phyloP scores from a whole-genome alignment of 64 coral and sea anemone species.

The Montipora efflorescens region DNA sequence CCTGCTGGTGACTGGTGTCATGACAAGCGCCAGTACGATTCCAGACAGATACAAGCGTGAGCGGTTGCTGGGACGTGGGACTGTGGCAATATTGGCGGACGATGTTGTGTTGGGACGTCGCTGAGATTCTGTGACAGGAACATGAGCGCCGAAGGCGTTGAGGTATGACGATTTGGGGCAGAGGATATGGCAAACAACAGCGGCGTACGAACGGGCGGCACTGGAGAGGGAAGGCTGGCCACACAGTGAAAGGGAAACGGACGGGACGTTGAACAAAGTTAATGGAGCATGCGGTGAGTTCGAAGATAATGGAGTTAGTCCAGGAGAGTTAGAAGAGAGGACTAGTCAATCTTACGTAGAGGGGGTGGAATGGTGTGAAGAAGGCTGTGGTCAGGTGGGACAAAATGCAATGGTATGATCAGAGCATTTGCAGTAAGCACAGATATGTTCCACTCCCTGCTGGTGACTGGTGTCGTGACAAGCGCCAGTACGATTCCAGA shows the following conservation, averaged over 20 bases:
- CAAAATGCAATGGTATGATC: too few relatives aligned
- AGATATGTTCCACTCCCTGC: too few relatives aligned
- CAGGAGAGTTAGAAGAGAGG: background rate
- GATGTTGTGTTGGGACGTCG: background rate
- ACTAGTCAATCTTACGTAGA: background rate
- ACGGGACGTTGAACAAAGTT: background rate
- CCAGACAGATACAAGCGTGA: background rate
- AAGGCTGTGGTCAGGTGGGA: background rate
- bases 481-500: too few relatives aligned
- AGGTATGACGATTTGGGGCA: background rate
- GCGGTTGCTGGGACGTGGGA: background rate
- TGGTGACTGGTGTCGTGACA: too few relatives aligned
- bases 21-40: too few relatives aligned
- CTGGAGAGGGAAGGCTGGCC: background rate
- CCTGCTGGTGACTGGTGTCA: too few relatives aligned
- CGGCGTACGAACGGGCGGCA: background rate
- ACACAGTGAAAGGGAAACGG: background rate
- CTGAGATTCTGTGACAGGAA: background rate
- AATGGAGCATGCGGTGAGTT: background rate
- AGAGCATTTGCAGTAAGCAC: too few relatives aligned
- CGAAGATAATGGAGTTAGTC: background rate
- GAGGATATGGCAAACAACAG: too few relatives aligned
- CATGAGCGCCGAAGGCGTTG: background rate
- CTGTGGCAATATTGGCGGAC: background rate
- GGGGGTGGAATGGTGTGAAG: background rate